These are phyloP conservation scores for Pao palembangensis DNA, from an alignment of 2,113 vertebrate genomes.

Conservation along the genomic window DNA sequence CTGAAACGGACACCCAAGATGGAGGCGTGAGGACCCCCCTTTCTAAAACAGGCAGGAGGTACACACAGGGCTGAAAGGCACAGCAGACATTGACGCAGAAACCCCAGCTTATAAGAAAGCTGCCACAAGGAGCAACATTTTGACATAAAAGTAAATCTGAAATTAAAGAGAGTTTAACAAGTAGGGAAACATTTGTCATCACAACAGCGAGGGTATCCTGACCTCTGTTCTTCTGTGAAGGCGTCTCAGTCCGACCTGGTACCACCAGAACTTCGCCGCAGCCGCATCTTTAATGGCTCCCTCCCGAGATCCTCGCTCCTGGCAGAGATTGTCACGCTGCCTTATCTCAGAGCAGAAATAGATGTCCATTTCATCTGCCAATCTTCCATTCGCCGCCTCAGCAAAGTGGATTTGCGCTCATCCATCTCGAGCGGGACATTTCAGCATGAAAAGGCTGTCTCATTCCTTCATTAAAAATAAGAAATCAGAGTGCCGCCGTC, in stretches of 20 bases:
- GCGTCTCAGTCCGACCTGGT: no score
- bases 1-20: slow-evolving; percentile 68
- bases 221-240: background rate
- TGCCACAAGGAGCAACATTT: background rate
- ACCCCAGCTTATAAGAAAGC: background rate
- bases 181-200: background rate
- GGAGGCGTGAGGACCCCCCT: slow-evolving; percentile 45
- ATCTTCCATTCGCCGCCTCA: slow-evolving; percentile 20
- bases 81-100: slow-evolving; percentile 2
- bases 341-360: slow-evolving; percentile 36
- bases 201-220: background rate
- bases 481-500: background rate
- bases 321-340: slow-evolving; percentile 23
- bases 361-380: slow-evolving; percentile 33
- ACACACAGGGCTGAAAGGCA: slow-evolving; percentile 56
- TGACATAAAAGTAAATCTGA: background rate
- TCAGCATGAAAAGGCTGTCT: background rate
- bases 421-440: slow-evolving; percentile 3
- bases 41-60: slow-evolving; percentile 64
- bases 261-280: background rate
- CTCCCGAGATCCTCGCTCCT: slow-evolving; percentile 15
- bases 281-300: slow-evolving; percentile 20
- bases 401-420: slow-evolving; percentile 22
- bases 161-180: background rate
- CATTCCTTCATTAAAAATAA: background rate